Percentiles rank a stretch among this genome's conserved stretches.
Evolutionary conservation across 2,113 vertebrate species (phyloP).

Genomic region (Eulacestoma nigropectus): DNA sequence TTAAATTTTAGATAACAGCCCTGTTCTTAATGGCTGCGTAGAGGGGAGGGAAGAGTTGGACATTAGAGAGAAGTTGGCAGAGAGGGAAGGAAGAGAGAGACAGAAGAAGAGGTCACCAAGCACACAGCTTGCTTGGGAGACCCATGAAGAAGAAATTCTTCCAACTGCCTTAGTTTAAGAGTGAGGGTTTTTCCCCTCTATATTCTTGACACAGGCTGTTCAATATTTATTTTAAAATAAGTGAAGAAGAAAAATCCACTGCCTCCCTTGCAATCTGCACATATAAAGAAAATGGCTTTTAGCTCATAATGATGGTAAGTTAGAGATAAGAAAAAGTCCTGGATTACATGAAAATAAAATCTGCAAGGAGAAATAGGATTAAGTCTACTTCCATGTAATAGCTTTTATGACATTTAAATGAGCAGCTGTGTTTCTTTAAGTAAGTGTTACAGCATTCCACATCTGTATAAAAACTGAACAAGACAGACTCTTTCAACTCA

Average conservation of each 20-base stretch:
- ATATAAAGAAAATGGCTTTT: conserved; percentile 23
- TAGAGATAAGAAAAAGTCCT: neutral
- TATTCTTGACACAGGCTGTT: conserved; percentile 23
- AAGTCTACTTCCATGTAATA: neutral
- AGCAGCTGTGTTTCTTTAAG: neutral
- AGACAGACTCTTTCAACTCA: neutral
- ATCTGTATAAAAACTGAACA: neutral
- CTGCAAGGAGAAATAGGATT: neutral
- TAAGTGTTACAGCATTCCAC: neutral
- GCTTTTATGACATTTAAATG: neutral
- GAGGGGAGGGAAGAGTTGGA: neutral
- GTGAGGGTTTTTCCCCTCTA: neutral
- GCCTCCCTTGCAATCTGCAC: neutral
- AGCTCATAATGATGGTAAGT: neutral
- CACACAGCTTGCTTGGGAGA: neutral
- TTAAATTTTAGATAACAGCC: neutral
- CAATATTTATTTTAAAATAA: conserved; percentile 41
- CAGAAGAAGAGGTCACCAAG: neutral
- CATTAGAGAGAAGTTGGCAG: neutral
- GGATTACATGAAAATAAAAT: neutral
- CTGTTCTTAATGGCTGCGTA: neutral
- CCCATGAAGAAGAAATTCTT: neutral
- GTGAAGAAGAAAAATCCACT: conserved; percentile 7
- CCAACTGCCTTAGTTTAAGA: neutral
- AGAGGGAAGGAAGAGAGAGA: neutral